A percentile compares a stretch with the other conserved stretches of the same genome.
phyloP scores from a whole-genome alignment of 2,797 vertebrate genomes.

The Syngnathus rostellatus region DNA sequence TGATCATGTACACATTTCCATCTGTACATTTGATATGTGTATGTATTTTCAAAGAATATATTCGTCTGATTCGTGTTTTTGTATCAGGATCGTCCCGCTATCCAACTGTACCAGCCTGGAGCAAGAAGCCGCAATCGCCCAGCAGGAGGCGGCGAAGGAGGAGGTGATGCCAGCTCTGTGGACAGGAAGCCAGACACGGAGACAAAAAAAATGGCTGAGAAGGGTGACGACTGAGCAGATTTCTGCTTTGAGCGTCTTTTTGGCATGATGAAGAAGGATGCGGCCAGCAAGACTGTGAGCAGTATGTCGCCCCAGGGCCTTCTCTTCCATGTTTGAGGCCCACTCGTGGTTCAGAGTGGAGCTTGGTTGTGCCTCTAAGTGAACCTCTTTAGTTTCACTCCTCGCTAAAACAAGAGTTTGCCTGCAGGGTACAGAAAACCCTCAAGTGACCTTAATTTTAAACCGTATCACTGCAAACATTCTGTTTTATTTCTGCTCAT shows the following conservation, averaged over 20 bases:
- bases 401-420: constrained; percentile 42
- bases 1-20: too few relatives aligned
- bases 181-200: constrained; percentile 79
- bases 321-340: constrained; percentile 34
- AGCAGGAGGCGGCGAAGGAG: constrained; percentile 51
- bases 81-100: constrained; percentile 90
- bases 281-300: constrained; percentile 41
- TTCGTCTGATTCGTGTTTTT: neutral
- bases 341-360: constrained; percentile 29
- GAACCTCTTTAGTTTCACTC: constrained; percentile 49
- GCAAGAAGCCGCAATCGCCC: constrained; percentile 76
- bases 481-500: neutral
- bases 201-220: constrained; percentile 73
- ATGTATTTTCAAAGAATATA: neutral
- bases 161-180: constrained; percentile 62
- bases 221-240: constrained; percentile 74
- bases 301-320: constrained; percentile 21
- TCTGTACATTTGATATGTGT: neutral
- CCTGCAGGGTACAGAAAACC: constrained; percentile 60
- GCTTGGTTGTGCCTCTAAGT: constrained; percentile 58
- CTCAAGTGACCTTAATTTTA: constrained; percentile 84
- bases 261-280: constrained; percentile 20
- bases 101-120: constrained; percentile 95
- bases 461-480: constrained; percentile 44
- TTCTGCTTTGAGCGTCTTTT: constrained; percentile 15